A percentile compares a stretch with the other conserved stretches of the same genome.
These are phyloP conservation scores for Pseudolycoriella hygida DNA, from an alignment of 2,888 invertebrate species.

Conservation along the genomic window DNA sequence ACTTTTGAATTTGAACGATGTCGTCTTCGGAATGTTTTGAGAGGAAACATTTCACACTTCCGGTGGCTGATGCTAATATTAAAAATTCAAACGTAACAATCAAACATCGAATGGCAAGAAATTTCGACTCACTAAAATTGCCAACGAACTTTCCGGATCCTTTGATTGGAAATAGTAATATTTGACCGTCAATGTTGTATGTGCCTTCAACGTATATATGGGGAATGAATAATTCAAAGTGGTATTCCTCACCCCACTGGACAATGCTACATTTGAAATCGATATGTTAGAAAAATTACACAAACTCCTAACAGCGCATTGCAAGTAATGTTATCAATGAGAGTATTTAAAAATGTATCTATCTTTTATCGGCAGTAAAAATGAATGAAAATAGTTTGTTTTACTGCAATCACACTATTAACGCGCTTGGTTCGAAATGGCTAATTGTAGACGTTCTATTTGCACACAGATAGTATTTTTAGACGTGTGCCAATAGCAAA, in stretches of 20 bases:
- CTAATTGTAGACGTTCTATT: too few relatives aligned
- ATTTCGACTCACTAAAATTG: slow-evolving; percentile 34
- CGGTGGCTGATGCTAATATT: slow-evolving; percentile 18
- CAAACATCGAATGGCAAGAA: too few relatives aligned
- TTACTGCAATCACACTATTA: too few relatives aligned
- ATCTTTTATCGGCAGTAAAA: too few relatives aligned
- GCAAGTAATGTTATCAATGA: background rate
- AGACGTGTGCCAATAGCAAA: too few relatives aligned
- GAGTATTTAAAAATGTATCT: background rate
- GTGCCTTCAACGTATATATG: slow-evolving; percentile 31
- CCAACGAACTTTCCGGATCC: slow-evolving; percentile 35
- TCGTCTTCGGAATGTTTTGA: slow-evolving; percentile 27
- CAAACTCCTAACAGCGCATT: background rate
- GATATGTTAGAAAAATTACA: background rate
- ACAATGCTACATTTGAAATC: slow-evolving; percentile 20
- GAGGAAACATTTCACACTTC: slow-evolving; percentile 17
- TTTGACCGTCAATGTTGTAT: slow-evolving; percentile 34
- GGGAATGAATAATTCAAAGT: slow-evolving; percentile 31
- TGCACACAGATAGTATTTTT: too few relatives aligned
- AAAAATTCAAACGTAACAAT: too few relatives aligned
- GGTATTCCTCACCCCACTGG: slow-evolving; percentile 22
- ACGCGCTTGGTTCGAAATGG: too few relatives aligned
- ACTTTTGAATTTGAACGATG: slow-evolving; percentile 27
- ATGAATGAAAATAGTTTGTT: too few relatives aligned
- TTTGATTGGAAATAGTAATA: slow-evolving; percentile 33